Conservation (phyloP, 2,113 vertebrate genomes). For the Pyxicephalus adspersus region DNA sequence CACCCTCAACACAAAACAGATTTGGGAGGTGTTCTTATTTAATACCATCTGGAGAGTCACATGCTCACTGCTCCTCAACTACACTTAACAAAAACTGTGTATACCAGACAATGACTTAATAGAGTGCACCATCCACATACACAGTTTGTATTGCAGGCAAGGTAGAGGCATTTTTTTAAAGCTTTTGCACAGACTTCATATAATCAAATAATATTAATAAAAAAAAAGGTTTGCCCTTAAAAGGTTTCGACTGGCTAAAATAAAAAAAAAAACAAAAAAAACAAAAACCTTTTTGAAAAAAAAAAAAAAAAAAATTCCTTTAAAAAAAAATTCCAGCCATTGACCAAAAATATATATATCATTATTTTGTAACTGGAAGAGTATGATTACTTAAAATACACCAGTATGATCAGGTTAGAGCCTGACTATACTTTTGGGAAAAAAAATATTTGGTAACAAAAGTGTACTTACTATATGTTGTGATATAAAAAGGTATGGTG, state of each 20-base stretch:
- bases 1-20: too few species aligned
- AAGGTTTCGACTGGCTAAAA: conserved; percentile 85
- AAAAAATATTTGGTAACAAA: conserved; percentile 98
- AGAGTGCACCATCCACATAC: conserved; percentile 79
- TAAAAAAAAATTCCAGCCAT: conserved; percentile 75
- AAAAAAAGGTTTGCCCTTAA: conserved; percentile 87
- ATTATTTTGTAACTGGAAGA: conserved; percentile 73
- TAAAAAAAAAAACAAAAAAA: conserved; percentile 77
- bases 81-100: conserved; percentile 62
- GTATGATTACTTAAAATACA: conserved; percentile 81
- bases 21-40: background rate
- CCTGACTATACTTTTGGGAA: conserved; percentile 81
- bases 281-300: conserved; percentile 67
- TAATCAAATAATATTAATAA: conserved; percentile 74
- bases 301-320: conserved; percentile 64
- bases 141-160: conserved; percentile 94
- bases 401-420: conserved; percentile 79
- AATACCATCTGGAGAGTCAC: conserved; percentile 4
- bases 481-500: conserved; percentile 98
- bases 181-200: conserved; percentile 99
- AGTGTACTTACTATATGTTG: conserved; percentile 95
- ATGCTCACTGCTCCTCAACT: conserved; percentile 1
- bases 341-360: conserved; percentile 75
- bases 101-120: conserved; percentile 74
- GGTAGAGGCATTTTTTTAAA: conserved; percentile 98